A percentile compares a stretch with the other conserved stretches of the same genome.
Evolutionary conservation across 2,888 invertebrate genomes (phyloP).

Genomic region (Cheilosia grossa): DNA sequence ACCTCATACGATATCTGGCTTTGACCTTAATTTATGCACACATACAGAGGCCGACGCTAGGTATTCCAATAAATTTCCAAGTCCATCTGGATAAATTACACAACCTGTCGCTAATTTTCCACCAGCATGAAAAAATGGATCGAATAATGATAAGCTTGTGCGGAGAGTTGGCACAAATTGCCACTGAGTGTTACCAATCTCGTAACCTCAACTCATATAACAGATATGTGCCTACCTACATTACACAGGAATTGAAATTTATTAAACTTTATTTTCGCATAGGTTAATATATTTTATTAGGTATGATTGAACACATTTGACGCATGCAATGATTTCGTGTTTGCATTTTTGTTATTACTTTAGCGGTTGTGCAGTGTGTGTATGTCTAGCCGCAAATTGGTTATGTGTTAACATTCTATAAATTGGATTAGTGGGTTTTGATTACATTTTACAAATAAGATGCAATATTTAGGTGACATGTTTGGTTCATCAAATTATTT

Average conservation of each 20-base stretch:
- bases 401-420: too few relatives aligned
- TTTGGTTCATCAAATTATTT: too few relatives aligned
- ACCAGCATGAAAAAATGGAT: not conserved
- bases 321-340: constrained; percentile 7
- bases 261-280: not conserved
- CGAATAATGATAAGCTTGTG: not conserved
- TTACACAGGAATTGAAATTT: not conserved
- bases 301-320: constrained; percentile 1
- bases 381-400: too few relatives aligned
- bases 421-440: too few relatives aligned
- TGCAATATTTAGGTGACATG: too few relatives aligned
- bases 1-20: not conserved
- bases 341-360: too few relatives aligned
- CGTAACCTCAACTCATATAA: not conserved
- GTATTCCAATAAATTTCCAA: constrained; percentile 4
- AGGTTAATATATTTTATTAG: constrained; percentile 12
- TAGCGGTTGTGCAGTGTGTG: too few relatives aligned
- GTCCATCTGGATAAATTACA: constrained; percentile 25
- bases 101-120: constrained; percentile 33
- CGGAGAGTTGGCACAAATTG: not conserved
- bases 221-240: not conserved
- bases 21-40: not conserved
- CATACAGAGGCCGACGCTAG: not conserved
- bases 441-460: too few relatives aligned
- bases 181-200: not conserved